A percentile compares a stretch with the other conserved stretches of the same genome.
Evolutionary conservation across 2,797 vertebrate genomes (phyloP).

Genomic region (Typhlichthys subterraneus): DNA sequence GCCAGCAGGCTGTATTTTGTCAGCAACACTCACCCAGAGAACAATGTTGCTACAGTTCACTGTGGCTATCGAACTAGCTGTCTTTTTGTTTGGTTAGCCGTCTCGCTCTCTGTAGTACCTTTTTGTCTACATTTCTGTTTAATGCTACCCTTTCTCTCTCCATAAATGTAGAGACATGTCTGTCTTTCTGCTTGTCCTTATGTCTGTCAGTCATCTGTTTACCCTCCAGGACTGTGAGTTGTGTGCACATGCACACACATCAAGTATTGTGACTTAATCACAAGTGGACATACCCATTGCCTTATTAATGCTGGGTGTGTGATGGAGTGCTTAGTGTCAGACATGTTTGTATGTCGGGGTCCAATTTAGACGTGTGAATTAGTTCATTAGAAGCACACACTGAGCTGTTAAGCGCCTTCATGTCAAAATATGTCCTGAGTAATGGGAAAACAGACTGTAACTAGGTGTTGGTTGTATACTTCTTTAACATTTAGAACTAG

Average conservation of each 20-base stretch:
- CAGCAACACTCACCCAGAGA: conserved; percentile 51
- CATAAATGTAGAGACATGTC: background rate
- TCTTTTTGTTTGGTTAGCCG: background rate
- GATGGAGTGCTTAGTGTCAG: conserved; percentile 29
- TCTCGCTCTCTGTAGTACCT: conserved; percentile 11
- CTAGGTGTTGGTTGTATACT: conserved; percentile 35
- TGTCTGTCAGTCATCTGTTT: conserved; percentile 18
- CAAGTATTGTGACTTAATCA: conserved; percentile 17
- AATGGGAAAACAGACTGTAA: conserved; percentile 49
- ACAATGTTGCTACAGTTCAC: conserved; percentile 8
- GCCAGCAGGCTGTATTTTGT: conserved; percentile 52
- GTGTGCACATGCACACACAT: background rate
- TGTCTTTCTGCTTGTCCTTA: conserved; percentile 20
- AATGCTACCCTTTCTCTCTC: background rate
- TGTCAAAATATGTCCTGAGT: conserved; percentile 52
- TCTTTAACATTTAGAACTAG: conserved; percentile 23
- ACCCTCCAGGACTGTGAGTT: background rate
- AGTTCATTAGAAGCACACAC: conserved; percentile 42
- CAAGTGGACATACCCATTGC: conserved; percentile 43
- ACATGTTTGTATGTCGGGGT: conserved; percentile 39
- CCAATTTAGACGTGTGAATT: conserved; percentile 42
- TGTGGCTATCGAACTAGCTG: conserved; percentile 27
- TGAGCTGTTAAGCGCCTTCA: conserved; percentile 29
- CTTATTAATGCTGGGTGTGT: conserved; percentile 24
- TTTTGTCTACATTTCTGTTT: conserved; percentile 27